Evolutionary conservation across 2,113 vertebrate genomes (phyloP).

Genomic region (Atlantisia rogersi): DNA sequence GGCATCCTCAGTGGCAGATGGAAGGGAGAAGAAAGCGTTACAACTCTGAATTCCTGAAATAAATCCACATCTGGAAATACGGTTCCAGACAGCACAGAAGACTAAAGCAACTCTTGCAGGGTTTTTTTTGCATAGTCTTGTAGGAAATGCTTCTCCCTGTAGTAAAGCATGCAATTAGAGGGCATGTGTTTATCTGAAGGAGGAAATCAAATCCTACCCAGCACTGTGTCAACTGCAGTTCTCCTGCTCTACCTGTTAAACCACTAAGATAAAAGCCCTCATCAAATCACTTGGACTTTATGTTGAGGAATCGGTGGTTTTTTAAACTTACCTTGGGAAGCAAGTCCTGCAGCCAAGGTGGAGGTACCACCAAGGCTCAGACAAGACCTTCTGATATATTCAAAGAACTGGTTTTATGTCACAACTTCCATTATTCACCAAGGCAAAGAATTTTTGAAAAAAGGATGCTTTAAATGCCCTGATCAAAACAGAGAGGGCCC

Average conservation of each 20-base stretch:
- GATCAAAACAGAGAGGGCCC: not conserved
- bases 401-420: not conserved
- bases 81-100: not conserved
- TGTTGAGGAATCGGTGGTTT: not conserved
- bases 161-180: not conserved
- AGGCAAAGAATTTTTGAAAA: not conserved
- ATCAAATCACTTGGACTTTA: not conserved
- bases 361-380: not conserved
- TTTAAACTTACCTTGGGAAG: not conserved
- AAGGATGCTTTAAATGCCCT: not conserved
- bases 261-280: not conserved
- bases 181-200: not conserved
- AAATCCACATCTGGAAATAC: not conserved
- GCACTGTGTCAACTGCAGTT: not conserved
- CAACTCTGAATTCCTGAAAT: not conserved
- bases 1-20: not conserved
- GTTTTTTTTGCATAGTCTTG: not conserved
- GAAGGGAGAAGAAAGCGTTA: not conserved
- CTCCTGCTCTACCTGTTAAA: not conserved
- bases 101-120: not conserved
- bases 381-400: not conserved
- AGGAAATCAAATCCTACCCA: not conserved
- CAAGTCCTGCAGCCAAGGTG: not conserved
- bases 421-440: not conserved
- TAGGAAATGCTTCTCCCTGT: not conserved